phyloP scores from a whole-genome alignment of 2,113 vertebrate genomes.

The Bagarius yarrelli region DNA sequence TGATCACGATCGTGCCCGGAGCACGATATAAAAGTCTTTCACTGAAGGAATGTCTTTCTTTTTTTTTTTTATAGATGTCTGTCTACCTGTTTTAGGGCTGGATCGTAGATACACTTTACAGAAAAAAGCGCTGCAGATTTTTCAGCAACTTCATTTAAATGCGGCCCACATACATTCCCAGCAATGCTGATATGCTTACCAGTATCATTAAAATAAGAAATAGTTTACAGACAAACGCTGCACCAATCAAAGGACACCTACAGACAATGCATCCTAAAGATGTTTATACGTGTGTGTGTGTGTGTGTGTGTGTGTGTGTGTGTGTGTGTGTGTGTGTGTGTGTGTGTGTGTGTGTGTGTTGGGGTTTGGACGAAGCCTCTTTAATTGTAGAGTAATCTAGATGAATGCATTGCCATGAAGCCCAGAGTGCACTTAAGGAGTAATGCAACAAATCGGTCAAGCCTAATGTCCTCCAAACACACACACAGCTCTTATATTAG shows the following conservation, averaged over 20 bases:
- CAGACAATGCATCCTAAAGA: not conserved
- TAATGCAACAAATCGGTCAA: conserved; percentile 13
- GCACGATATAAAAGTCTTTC: not conserved
- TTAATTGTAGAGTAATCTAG: conserved; percentile 59
- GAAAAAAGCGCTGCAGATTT: conserved; percentile 14
- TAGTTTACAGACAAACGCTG: not conserved
- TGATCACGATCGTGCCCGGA: not conserved
- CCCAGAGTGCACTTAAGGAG: conserved; percentile 39
- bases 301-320: conserved; percentile 28
- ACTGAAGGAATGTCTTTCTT: not conserved
- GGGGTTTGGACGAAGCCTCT: conserved; percentile 53
- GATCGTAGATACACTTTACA: not conserved
- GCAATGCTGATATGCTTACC: not conserved
- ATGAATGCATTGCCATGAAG: conserved; percentile 55
- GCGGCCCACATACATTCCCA: conserved; percentile 25
- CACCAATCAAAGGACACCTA: not conserved
- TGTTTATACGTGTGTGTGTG: not conserved
- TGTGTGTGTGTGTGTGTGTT: conserved; percentile 22
- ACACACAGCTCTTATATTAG: not conserved
- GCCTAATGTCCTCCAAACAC: not conserved
- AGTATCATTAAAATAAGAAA: not conserved
- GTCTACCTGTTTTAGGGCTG: not conserved
- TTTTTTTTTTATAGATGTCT: not conserved
- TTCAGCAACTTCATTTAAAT: conserved; percentile 21
- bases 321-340: conserved; percentile 9